Base-by-base conservation (phyloP, 2,113 vertebrate species). In the Oncorhynchus keta region DNA sequence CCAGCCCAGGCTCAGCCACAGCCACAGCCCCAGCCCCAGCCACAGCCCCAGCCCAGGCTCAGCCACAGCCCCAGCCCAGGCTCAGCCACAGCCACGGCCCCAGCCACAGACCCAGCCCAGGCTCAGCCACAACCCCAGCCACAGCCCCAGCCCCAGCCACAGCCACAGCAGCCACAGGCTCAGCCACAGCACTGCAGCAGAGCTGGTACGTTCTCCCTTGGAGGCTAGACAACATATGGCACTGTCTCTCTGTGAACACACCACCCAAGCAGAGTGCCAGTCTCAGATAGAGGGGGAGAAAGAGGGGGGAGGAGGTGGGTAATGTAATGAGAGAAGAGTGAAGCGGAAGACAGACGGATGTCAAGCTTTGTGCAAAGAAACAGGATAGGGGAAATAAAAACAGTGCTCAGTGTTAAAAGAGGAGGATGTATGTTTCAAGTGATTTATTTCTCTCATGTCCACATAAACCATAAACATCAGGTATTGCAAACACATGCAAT, bases 221-320 rank as follows among this genome's bases (percentile, higher is more conserved):
- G 86, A 92, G 89, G 79, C 90, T 85, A 94, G 93, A 94, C 92
- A 93, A 85, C 93, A 94, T 94, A 93, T 94, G 93, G 92, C 81
- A 85, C 77, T 30, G 88, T 91, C 92, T 94, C 88, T 87, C 77
- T 87, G 86, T 88, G 90, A 93, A 92, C 89, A 84, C 88, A 87
- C 86, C 88, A 89, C 86, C 85, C 86, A 82, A 86, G 80, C 87
- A 84, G 88, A 81, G 84, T 88, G 90, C 84, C 90, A 90, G 88
- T 73, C 78, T 86, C 70, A 62, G 26, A 61, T 18, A 74, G 67
- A 75, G 39, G 69, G 30, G 64, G 24, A 70, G 51, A 74, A 65
- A 74, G 69, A 57, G 35, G 1, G 20, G 71, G 62, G 59, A 35
- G 65, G 57, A 66, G 39, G 73, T 20, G 45, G 28, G 32, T 26